Base-by-base conservation (phyloP, 2,888 invertebrate genomes). In the Trichacis sp. region DNA sequence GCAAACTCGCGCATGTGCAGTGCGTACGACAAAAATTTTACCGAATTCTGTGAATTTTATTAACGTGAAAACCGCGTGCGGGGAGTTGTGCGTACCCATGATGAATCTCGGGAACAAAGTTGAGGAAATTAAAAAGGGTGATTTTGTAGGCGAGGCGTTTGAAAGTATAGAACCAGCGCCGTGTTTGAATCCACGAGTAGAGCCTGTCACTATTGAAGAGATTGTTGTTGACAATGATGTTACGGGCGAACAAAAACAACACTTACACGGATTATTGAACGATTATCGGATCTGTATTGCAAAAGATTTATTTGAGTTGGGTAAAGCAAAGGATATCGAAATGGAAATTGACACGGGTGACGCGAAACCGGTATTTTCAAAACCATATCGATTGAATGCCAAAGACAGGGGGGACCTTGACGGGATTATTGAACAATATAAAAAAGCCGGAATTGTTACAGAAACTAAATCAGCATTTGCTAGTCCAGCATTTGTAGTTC, bases 401-500 rank as follows among this genome's bases (percentile, higher is more conserved):
- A 20, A 24, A 1, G 69, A 66, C 4, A 14, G 54, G 2, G 19
- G 54, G 1, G 48, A 66, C 1, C 40, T 63, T 9, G 53, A 60
- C 11, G 30, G 36, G 4, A 60, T 66, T 1, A 17, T 66, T 0
- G 18, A 33, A 0, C 55, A 63, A 1, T 57, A 60, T 1, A 53
- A 60, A 43, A 9, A 8, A 1, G 59, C 15, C 1, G 61, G 49
- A 3, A 51, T 66, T 6, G 38, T 64, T 15, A 40, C 49, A 0
- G 69, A 69, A 33, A 69, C 66, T 1, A n/a, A 11, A 0, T 64
- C 69, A 0, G 40, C 53, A 2, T 71, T 64, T 47, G 61, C 59
- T 2, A 71, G 68, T 47, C 74, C 71, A 0, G 55, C 67, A 1
- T 57, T 74, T 8, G 15, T 75, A 4, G 73, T 75, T 0, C 38